These are phyloP conservation scores for Cybosia mesomella DNA, from an alignment of 2,888 invertebrate species.

Conservation along the genomic window DNA sequence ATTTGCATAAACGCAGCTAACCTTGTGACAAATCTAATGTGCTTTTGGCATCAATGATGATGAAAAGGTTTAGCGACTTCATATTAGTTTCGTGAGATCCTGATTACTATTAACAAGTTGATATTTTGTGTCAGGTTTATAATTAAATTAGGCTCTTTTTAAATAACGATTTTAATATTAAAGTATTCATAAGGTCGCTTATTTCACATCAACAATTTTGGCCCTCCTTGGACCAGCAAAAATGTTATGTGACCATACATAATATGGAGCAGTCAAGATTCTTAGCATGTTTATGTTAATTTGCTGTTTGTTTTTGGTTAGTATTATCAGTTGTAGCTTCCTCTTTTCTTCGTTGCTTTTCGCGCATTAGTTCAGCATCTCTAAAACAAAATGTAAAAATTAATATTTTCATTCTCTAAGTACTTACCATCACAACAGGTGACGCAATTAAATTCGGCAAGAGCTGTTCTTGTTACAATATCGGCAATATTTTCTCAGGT, in stretches of 20 bases:
- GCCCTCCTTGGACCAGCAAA: slow-evolving; percentile 64
- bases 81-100: slow-evolving; percentile 59
- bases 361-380: slow-evolving; percentile 95
- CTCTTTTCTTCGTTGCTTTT: slow-evolving; percentile 94
- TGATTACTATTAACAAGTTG: slow-evolving; percentile 54
- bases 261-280: slow-evolving; percentile 58
- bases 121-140: slow-evolving; percentile 56
- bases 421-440: no score
- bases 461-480: no score
- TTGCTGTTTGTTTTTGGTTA: slow-evolving; percentile 73
- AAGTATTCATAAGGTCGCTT: slow-evolving; percentile 67
- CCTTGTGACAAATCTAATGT: slow-evolving; percentile 59
- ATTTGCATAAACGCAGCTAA: slow-evolving; percentile 75
- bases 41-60: slow-evolving; percentile 28
- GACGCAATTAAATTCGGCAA: no score
- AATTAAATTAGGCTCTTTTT: slow-evolving; percentile 68
- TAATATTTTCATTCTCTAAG: no score
- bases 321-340: slow-evolving; percentile 61
- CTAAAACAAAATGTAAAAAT: slow-evolving; percentile 80
- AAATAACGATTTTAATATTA: slow-evolving; percentile 64
- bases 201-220: slow-evolving; percentile 70
- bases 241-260: slow-evolving; percentile 63
- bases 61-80: slow-evolving; percentile 36
- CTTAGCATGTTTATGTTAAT: slow-evolving; percentile 57
- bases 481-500: no score